A percentile compares a stretch with the other conserved stretches of the same genome.
These are phyloP conservation scores for Euproctis similis DNA, from an alignment of 2,888 invertebrate genomes.

Conservation along the genomic window DNA sequence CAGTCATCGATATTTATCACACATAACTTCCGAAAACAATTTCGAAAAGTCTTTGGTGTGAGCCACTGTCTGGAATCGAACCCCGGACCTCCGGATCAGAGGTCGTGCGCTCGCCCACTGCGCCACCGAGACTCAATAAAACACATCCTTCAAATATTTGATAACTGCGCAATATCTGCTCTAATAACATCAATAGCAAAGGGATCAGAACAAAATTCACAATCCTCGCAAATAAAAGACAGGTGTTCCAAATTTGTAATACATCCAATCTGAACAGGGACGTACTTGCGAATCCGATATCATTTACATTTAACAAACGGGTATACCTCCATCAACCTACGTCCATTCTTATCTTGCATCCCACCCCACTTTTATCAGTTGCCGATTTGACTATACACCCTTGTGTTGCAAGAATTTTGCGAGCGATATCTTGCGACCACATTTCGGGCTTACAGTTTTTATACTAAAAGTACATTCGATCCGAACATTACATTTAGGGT, in stretches of 20 bases:
- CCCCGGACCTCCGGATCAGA: no score
- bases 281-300: conserved; percentile 10
- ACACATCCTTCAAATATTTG: no score
- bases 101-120: no score
- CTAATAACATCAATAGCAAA: no score
- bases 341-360: conserved; percentile 27
- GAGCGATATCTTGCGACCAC: conserved; percentile 21
- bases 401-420: conserved; percentile 34
- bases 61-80: no score
- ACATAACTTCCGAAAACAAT: no score
- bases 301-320: conserved; percentile 18
- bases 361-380: conserved; percentile 29
- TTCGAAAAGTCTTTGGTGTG: no score
- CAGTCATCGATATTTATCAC: no score
- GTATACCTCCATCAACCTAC: conserved; percentile 37
- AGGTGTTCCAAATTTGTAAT: conserved; percentile 7
- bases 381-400: conserved; percentile 33
- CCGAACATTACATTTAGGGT: conserved; percentile 20
- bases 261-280: conserved; percentile 12
- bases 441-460: conserved; percentile 26
- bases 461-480: conserved; percentile 28
- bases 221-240: conserved; percentile 4
- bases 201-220: no score
- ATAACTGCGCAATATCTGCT: no score
- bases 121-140: no score